Evolutionary conservation across 1,140 invertebrate genomes (phyloP), one percentile per base, ranked within the genome.

Genomic region (Caenorhabditis elegans): DNA sequence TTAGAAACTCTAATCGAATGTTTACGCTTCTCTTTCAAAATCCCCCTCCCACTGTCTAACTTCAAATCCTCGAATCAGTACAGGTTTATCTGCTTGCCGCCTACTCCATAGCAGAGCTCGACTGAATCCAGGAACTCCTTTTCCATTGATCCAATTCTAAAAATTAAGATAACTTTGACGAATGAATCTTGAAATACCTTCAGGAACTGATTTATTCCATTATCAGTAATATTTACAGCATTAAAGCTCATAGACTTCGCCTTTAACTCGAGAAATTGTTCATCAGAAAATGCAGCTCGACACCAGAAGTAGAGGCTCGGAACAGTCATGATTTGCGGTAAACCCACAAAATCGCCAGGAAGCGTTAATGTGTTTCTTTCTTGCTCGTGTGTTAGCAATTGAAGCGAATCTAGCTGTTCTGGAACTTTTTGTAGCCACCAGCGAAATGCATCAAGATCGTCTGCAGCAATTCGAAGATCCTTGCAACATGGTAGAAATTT

Each of bases 391-490:
- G 34, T 13, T 5, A 19, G 0, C 5, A 70, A n/a, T 70, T 39
- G n/a, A 39, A 39, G 4, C 11, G 13, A 10, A 3, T 43, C n/a
- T 3, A 70, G 34, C 22, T 70, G 60, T n/a, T 70, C 19, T 15
- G 60, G 60, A 39, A 70, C 34, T 70, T 22, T 70, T 10, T 70
- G 26, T 2, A 70, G 34, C 60, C 60, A 70, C 60, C 60, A 70
- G 3, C n/a, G 26, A 17, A 70, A 70, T 1, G 34, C 11, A 15
- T 36, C 34, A 5, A 70, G 34, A n/a, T 22, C n/a, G n/a, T 70
- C 26, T 11, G 60, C 17, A 39, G 5, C 19, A 70, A 70, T 70
- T 43, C 60, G 26, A 39, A 70, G 13, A 11, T 28, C 2, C 28
- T 39, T 36, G 34, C 60, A 70, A 8, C n/a, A 3, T 19, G 60